Evolutionary conservation across 2,888 invertebrate genomes (phyloP).

Genomic region (Protodeltote pygarga): DNA sequence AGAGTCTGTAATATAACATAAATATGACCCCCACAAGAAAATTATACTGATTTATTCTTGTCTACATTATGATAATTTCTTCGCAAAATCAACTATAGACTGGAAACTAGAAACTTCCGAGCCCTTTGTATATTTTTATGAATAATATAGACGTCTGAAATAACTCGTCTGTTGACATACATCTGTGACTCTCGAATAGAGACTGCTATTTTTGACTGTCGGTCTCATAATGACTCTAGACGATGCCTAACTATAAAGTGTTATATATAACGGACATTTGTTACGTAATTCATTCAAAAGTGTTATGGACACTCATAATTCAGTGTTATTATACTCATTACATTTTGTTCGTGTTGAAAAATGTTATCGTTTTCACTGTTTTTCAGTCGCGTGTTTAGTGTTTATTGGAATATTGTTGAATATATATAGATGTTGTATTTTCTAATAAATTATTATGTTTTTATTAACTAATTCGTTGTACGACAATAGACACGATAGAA

Average conservation of each 20-base stretch:
- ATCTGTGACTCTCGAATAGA: constrained; percentile 75
- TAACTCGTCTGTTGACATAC: constrained; percentile 80
- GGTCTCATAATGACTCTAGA: constrained; percentile 75
- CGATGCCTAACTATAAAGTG: constrained; percentile 54
- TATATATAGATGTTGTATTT: no score
- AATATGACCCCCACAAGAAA: no score
- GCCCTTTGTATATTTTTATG: constrained; percentile 59
- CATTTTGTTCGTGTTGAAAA: constrained; percentile 4
- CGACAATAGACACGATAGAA: no score
- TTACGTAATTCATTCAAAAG: constrained; percentile 11
- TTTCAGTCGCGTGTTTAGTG: no score
- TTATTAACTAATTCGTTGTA: no score
- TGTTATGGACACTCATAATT: constrained; percentile 14
- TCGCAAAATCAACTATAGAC: no score
- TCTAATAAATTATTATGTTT: no score
- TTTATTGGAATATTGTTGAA: no score
- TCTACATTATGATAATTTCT: no score
- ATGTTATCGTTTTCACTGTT: background rate
- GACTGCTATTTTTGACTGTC: constrained; percentile 74
- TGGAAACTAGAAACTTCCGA: constrained; percentile 21
- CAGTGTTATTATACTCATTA: constrained; percentile 24
- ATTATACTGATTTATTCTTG: no score
- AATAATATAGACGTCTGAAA: constrained; percentile 66
- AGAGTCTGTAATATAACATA: no score
- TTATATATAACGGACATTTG: constrained; percentile 15